phyloP scores from a whole-genome alignment of 2,888 invertebrate genomes.

The Sicus ferrugineus region DNA sequence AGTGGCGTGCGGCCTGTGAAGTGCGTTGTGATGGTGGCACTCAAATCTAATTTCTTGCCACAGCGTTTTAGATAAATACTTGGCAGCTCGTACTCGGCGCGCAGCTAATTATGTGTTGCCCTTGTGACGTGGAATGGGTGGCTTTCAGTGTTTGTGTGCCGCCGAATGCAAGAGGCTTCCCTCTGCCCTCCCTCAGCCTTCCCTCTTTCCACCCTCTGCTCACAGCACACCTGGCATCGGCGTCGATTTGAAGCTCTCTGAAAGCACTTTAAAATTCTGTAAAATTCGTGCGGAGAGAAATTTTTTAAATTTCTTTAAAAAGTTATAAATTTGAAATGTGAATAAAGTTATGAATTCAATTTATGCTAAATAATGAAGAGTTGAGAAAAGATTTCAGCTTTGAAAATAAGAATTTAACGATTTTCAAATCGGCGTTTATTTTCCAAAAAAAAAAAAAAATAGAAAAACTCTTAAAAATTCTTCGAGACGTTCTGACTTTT shows the following conservation, averaged over 20 bases:
- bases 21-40: not conserved
- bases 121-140: not conserved
- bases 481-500: not conserved
- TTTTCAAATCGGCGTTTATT: not conserved
- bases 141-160: constrained; percentile 18
- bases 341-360: too few relatives aligned
- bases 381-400: too few relatives aligned
- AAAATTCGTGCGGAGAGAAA: too few relatives aligned
- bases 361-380: too few relatives aligned
- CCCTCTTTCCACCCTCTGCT: too few relatives aligned
- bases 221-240: too few relatives aligned
- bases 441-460: not conserved
- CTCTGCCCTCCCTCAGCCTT: too few relatives aligned
- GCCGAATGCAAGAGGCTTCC: not conserved
- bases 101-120: constrained; percentile 13
- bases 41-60: not conserved
- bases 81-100: not conserved
- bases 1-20: not conserved
- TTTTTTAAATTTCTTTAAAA: not conserved
- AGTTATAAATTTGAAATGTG: too few relatives aligned
- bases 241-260: too few relatives aligned
- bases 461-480: not conserved
- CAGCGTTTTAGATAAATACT: constrained; percentile 19
- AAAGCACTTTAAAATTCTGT: too few relatives aligned
- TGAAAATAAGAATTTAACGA: too few relatives aligned